phyloP scores from a whole-genome alignment of 2,113 vertebrate species.

The Saguinus imperator region DNA sequence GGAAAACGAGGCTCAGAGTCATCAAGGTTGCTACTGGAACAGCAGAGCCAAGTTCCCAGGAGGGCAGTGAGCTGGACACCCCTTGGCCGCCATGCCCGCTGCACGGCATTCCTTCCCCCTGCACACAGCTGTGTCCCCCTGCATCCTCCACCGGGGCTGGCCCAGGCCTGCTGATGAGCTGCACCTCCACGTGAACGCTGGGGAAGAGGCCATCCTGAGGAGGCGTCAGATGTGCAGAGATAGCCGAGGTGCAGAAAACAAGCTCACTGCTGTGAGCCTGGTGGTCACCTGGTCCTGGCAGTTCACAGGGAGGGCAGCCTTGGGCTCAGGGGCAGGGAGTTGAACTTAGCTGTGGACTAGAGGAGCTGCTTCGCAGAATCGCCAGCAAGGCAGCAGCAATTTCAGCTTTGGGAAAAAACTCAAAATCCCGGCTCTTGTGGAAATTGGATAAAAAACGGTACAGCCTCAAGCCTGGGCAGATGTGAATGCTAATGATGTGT shows the following conservation, averaged over 20 bases:
- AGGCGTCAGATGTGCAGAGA: background rate
- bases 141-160: no score
- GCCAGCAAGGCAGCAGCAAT: background rate
- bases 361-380: background rate
- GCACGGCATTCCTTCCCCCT: no score
- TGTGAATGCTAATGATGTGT: background rate
- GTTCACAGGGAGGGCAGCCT: background rate
- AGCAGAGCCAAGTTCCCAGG: background rate
- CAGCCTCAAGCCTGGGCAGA: background rate
- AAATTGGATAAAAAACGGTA: background rate
- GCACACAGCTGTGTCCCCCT: background rate
- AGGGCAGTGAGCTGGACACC: background rate
- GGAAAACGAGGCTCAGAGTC: background rate
- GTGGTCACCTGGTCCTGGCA: rapidly evolving
- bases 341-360: background rate
- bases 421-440: background rate
- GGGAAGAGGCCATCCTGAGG: background rate
- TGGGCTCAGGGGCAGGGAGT: background rate
- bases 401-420: background rate
- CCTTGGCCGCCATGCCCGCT: rapidly evolving
- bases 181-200: background rate
- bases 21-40: background rate
- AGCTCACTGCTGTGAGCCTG: no score
- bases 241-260: background rate
- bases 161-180: background rate